Percentiles rank a stretch among this genome's conserved stretches.
These are phyloP conservation scores for Cantharis lateralis DNA, from an alignment of 2,888 invertebrate species.

Conservation along the genomic window DNA sequence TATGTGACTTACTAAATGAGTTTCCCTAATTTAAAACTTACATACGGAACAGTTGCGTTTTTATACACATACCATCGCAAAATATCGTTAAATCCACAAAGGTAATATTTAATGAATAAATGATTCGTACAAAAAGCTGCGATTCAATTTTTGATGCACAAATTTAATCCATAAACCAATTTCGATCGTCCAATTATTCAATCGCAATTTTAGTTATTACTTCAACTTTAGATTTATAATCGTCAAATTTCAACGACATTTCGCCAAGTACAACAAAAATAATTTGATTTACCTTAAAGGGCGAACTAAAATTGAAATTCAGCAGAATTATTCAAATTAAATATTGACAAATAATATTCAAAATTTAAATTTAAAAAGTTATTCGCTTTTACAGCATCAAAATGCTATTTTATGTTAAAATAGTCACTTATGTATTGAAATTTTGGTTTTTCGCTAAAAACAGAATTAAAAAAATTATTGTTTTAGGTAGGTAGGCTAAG, in stretches of 20 bases:
- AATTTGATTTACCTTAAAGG: not conserved
- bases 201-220: not conserved
- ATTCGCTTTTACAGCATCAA: not conserved
- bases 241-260: not conserved
- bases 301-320: not conserved
- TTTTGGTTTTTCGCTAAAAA: not conserved
- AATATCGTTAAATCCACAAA: not conserved
- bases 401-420: not conserved
- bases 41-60: not conserved
- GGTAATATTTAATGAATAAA: not conserved
- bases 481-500: too few species aligned
- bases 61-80: not conserved
- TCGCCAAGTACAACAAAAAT: not conserved
- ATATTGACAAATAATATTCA: not conserved
- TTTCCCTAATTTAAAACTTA: constrained; percentile 2
- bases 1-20: constrained; percentile 3
- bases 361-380: not conserved
- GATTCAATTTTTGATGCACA: not conserved
- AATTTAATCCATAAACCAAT: not conserved
- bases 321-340: not conserved
- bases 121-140: not conserved
- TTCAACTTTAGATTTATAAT: not conserved
- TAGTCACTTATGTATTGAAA: not conserved
- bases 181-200: not conserved
- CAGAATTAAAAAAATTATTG: not conserved